These are phyloP conservation scores for Vanacampus margaritifer DNA, from an alignment of 2,113 vertebrate genomes.

Conservation along the genomic window DNA sequence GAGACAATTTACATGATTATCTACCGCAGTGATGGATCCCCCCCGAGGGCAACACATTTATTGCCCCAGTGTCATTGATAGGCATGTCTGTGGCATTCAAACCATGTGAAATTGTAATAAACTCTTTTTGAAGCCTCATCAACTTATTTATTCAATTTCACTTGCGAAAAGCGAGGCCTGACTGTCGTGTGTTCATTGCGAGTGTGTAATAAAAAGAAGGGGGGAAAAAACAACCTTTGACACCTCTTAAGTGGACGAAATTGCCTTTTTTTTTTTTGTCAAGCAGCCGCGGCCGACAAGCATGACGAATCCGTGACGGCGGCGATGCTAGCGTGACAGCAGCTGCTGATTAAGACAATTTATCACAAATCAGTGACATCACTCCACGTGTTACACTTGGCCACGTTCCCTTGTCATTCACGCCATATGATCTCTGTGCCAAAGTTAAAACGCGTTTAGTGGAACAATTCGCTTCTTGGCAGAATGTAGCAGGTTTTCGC, in stretches of 20 bases:
- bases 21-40: slow-evolving; percentile 18
- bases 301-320: slow-evolving; percentile 65
- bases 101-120: slow-evolving; percentile 55
- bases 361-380: slow-evolving; percentile 70
- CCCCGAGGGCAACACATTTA: slow-evolving; percentile 18
- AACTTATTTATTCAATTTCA: slow-evolving; percentile 17
- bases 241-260: slow-evolving; percentile 27
- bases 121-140: slow-evolving; percentile 24
- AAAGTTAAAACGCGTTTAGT: background rate
- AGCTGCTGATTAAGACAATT: slow-evolving; percentile 70
- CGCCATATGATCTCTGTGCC: slow-evolving; percentile 2
- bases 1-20: slow-evolving; percentile 17
- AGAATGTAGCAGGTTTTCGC: background rate
- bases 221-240: slow-evolving; percentile 20
- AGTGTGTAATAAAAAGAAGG: slow-evolving; percentile 10
- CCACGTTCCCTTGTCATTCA: slow-evolving; percentile 63
- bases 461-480: background rate
- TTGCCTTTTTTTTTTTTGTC: slow-evolving; percentile 39
- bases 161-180: background rate
- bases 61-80: slow-evolving; percentile 21
- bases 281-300: slow-evolving; percentile 64
- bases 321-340: slow-evolving; percentile 67
- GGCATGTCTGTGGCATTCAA: slow-evolving; percentile 28
- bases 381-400: slow-evolving; percentile 65
- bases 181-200: background rate